A percentile compares a stretch with the other conserved stretches of the same genome.
Evolutionary conservation across 2,113 vertebrate species (phyloP).

Genomic region (Neotragus moschatus): DNA sequence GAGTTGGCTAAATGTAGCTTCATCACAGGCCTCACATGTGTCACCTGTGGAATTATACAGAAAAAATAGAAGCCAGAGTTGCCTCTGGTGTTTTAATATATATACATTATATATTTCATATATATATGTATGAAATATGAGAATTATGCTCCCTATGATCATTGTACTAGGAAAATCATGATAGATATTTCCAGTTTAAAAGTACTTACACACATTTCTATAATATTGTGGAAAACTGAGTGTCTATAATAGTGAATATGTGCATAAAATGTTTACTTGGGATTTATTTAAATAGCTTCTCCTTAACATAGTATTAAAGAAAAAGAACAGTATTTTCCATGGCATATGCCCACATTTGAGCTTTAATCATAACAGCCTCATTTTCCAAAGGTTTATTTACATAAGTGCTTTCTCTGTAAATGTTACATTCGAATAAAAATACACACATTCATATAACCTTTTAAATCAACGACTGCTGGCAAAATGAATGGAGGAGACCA

Average conservation of each 20-base stretch:
- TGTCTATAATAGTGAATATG: neutral
- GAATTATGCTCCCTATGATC: slow-evolving; percentile 69
- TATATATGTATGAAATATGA: slow-evolving; percentile 45
- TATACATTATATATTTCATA: neutral
- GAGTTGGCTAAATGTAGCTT: slow-evolving; percentile 69
- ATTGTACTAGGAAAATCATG: slow-evolving; percentile 61
- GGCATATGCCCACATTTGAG: slow-evolving; percentile 68
- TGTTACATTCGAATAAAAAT: slow-evolving; percentile 67
- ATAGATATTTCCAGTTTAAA: slow-evolving; percentile 71
- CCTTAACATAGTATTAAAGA: slow-evolving; percentile 63
- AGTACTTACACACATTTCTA: slow-evolving; percentile 61
- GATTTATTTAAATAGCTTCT: slow-evolving; percentile 64
- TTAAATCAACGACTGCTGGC: slow-evolving; percentile 73
- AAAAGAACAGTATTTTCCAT: slow-evolving; percentile 71
- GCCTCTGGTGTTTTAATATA: slow-evolving; percentile 71
- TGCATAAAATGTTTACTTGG: slow-evolving; percentile 45
- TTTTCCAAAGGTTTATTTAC: slow-evolving; percentile 77
- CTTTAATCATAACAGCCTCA: slow-evolving; percentile 73
- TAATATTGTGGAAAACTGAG: slow-evolving; percentile 16
- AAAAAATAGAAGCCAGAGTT: slow-evolving; percentile 72
- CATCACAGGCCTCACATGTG: slow-evolving; percentile 76
- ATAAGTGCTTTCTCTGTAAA: slow-evolving; percentile 74
- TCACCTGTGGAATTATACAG: slow-evolving; percentile 73
- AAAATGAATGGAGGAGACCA: slow-evolving; percentile 58
- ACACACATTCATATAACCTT: slow-evolving; percentile 57